Evolutionary conservation across 1,140 invertebrate species (phyloP), one percentile per base, ranked within the genome.

Genomic region (Panagrolaimus sp.): DNA sequence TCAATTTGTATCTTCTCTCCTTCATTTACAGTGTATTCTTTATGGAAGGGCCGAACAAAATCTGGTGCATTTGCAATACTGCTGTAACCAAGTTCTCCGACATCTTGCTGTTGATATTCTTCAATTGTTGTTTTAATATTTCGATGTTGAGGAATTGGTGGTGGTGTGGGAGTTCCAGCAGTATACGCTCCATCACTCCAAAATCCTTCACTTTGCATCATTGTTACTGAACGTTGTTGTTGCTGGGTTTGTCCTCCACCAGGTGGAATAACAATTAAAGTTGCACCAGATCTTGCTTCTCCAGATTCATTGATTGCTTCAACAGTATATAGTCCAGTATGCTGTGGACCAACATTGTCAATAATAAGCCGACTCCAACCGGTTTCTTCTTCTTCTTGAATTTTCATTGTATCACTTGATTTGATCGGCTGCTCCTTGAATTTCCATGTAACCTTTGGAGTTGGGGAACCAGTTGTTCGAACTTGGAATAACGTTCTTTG

Each of bases 211-310:
- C 46, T 45, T 8, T 62, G 57, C 1, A 46, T 68, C 9, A 44
- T 68, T 14, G 66, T 68, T 8, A 68, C 27, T 4, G 27, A 7
- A 23, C 62, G 66, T 31, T 68, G 66, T 23, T 61, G 51, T 53
- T 38, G 0, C 27, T 27, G 70, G 65, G 1, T 43, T 45, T 13
- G 46, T 57, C 38, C 44, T 9, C 48, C n/a, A n/a, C n/a, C 57
- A 0, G 62, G 61, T 16, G 62, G 63, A 5, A 72, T 89, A 0
- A 91, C 89, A 48, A 89, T 90, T 3, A 92, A 77, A 72, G 90
- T 89, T 0, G 89, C 89, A 70, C 91, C 90, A 74, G 90, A 90
- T 78, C 91, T 90, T 0, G 89, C 89, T 74, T 91, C 89, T n/a
- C 90, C 90, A 23, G 86, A 84, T 20, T 83, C 76, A 82, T 91